Conservation (phyloP, 2,113 vertebrate genomes). For the Perca fluviatilis region DNA sequence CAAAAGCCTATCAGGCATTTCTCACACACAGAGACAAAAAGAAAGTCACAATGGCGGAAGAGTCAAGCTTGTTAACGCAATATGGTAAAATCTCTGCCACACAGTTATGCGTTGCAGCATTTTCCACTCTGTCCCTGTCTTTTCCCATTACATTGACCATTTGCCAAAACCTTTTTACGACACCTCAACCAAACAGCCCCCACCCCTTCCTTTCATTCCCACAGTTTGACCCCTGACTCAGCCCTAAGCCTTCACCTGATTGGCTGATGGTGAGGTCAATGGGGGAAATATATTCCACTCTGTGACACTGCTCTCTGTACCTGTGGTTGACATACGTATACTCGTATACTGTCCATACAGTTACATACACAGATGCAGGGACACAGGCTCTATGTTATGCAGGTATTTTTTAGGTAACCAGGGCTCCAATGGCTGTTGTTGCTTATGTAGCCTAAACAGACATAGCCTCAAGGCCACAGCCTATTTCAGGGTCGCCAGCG, state of each 20-base stretch:
- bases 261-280: not conserved
- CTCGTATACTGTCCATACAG: not conserved
- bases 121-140: not conserved
- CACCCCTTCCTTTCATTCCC: not conserved
- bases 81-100: not conserved
- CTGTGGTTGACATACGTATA: not conserved
- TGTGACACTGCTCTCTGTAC: not conserved
- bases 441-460: constrained; percentile 8
- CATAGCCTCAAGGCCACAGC: not conserved
- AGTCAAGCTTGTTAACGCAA: not conserved
- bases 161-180: not conserved
- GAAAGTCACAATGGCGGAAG: not conserved
- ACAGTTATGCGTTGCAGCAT: not conserved
- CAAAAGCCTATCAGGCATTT: not conserved
- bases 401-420: not conserved
- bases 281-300: not conserved
- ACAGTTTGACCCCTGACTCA: not conserved
- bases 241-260: not conserved
- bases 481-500: not conserved
- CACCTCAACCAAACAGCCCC: not conserved
- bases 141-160: not conserved
- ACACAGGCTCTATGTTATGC: constrained; percentile 9
- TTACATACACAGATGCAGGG: not conserved
- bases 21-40: not conserved
- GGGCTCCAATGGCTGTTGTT: not conserved